phyloP scores from a whole-genome alignment of 2,888 invertebrate species.

The Fragum sueziense region DNA sequence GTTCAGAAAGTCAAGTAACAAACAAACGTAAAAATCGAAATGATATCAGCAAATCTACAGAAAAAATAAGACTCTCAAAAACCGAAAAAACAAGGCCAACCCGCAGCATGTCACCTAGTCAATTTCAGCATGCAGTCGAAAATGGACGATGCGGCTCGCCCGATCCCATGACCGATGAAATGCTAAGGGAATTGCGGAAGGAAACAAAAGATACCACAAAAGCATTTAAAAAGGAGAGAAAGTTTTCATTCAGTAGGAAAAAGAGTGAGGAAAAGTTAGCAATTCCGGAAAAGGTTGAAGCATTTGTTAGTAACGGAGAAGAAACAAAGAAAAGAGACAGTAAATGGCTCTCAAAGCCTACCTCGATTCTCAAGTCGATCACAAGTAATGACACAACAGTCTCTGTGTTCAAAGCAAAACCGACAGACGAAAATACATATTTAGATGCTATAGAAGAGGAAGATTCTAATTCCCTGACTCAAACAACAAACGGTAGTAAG shows the following conservation, averaged over 20 bases:
- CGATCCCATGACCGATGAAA: slow-evolving; percentile 59
- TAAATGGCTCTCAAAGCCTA: slow-evolving; percentile 64
- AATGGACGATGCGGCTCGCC: slow-evolving; percentile 48
- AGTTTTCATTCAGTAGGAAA: slow-evolving; percentile 54
- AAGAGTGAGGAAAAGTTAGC: slow-evolving; percentile 38
- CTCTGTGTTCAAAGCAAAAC: slow-evolving; percentile 65
- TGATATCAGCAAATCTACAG: slow-evolving; percentile 39
- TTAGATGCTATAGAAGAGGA: slow-evolving; percentile 67
- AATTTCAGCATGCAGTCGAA: background rate
- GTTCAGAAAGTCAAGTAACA: slow-evolving; percentile 3
- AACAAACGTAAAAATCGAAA: slow-evolving; percentile 45
- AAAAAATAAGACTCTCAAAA: slow-evolving; percentile 10
- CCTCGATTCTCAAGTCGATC: slow-evolving; percentile 63
- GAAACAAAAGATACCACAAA: slow-evolving; percentile 42
- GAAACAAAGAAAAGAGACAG: slow-evolving; percentile 58
- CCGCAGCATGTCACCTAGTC: slow-evolving; percentile 36
- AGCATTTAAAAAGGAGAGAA: slow-evolving; percentile 50
- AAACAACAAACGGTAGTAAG: slow-evolving; percentile 20
- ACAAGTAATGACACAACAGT: slow-evolving; percentile 65
- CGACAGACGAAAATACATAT: slow-evolving; percentile 53
- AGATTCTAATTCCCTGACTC: slow-evolving; percentile 60
- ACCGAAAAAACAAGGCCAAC: background rate
- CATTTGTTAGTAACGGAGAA: slow-evolving; percentile 47
- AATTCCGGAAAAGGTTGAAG: slow-evolving; percentile 50
- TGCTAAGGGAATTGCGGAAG: slow-evolving; percentile 52